Base-by-base conservation (phyloP, 1,140 invertebrate species). In the Parapsyche elsis region DNA sequence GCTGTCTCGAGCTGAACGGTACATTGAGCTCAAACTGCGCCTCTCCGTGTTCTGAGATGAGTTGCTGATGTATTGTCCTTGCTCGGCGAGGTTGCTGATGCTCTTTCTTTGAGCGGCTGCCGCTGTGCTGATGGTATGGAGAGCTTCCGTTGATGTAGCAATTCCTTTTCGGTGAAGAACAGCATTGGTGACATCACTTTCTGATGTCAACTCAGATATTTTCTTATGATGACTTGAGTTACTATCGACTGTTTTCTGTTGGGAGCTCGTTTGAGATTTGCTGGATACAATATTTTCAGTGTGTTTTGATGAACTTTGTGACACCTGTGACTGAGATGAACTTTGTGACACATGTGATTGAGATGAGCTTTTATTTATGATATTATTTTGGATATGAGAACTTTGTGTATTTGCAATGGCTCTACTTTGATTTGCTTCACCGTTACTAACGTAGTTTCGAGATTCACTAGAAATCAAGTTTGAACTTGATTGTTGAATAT, bases 91-190 rank as follows among this genome's bases (percentile, higher is more conserved):
- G 85, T 95, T 95, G 0, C 92, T 91, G 23, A 95, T 94, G 71
- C 94, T 95, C 86, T 94, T 95, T 30, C 93, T 90, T 84, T 95
- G 94, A 83, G 93, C 92, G 12, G 93, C 92, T 16, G 94, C 94
- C 0, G 94, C 93, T 0, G 94, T 92, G n/a, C 93, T 94, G 5
- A 92, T 92, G 9, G 91, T 91, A 83, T 93, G 92, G 5, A 92
- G 87, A 5, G 92, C 91, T 85, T 93, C 92, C 9, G 86, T 88
- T 5, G 88, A 87, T 67, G 90, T 89, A 0, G 91, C 90, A 12
- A 90, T 86, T 23, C 92, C 92, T 84, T 94, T 94, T 12, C 94
- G 90, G 85, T 95, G 94, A 4, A 96, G 89, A 21, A 95, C 92
- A 19, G 94, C 89, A 82, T 96, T 95, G 30, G 88, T 91, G 0